These are phyloP conservation scores for Oppia nitens DNA, from an alignment of 1,140 invertebrate species.

Conservation along the genomic window DNA sequence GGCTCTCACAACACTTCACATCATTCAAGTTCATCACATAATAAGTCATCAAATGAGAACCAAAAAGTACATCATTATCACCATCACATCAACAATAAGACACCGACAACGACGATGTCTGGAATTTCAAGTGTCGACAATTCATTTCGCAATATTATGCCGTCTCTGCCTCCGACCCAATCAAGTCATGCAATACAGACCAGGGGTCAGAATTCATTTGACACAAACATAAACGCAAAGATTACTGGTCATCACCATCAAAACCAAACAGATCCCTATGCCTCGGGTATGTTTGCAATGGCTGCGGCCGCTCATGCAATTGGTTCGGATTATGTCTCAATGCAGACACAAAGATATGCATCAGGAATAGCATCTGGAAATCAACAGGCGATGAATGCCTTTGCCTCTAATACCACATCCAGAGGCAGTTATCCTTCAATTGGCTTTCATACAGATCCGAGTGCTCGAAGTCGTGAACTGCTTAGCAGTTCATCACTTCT, in stretches of 20 bases:
- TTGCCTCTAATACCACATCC: not conserved
- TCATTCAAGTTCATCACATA: not conserved
- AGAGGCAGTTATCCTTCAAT: not conserved
- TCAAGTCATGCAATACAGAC: not conserved
- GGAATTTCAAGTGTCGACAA: not conserved
- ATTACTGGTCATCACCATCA: constrained; percentile 1
- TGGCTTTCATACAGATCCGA: not conserved
- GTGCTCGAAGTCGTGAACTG: not conserved
- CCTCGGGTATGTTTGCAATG: not conserved
- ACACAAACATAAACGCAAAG: constrained; percentile 1
- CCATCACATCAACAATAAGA: not conserved
- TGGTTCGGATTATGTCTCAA: constrained; percentile 1
- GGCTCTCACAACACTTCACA: not conserved
- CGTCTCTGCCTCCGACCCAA: not conserved
- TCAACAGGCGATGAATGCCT: constrained; percentile 1
- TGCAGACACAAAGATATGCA: constrained; percentile 3
- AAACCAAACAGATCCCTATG: not conserved
- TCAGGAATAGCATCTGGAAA: not conserved
- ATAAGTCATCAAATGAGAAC: not conserved
- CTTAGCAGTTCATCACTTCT: not conserved
- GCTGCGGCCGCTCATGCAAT: not conserved
- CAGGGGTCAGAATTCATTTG: constrained; percentile 4
- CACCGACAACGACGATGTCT: not conserved
- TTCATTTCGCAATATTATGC: not conserved
- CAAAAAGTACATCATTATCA: not conserved